These are phyloP conservation scores for Pseudomyrmex flavicornis DNA, from an alignment of 1,140 invertebrate genomes.

Conservation along the genomic window DNA sequence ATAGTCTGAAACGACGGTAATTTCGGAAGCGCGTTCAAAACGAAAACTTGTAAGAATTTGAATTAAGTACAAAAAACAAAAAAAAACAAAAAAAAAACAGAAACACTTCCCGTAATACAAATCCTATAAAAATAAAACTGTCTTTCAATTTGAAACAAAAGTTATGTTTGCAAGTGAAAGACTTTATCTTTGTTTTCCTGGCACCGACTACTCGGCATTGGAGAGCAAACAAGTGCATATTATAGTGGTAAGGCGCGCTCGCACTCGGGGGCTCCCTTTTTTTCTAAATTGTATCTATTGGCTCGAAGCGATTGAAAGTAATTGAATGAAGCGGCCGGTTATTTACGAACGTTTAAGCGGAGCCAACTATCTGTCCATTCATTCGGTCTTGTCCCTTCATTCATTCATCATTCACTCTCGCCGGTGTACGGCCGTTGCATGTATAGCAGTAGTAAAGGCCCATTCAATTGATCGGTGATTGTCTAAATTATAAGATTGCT, in stretches of 20 bases:
- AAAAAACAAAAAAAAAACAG: no score
- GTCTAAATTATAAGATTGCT: slow-evolving; percentile 86
- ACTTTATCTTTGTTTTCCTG: not conserved
- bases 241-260: slow-evolving; percentile 12
- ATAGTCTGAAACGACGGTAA: slow-evolving; percentile 41
- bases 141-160: no score
- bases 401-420: slow-evolving; percentile 85
- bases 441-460: slow-evolving; percentile 85
- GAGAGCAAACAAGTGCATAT: slow-evolving; percentile 46
- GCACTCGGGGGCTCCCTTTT: slow-evolving; percentile 68
- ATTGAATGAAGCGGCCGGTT: slow-evolving; percentile 85
- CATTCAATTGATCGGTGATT: slow-evolving; percentile 86
- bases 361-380: slow-evolving; percentile 86
- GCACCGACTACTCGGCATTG: not conserved
- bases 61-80: no score
- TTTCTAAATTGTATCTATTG: slow-evolving; percentile 86
- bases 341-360: slow-evolving; percentile 86
- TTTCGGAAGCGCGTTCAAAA: not conserved
- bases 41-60: no score
- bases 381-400: slow-evolving; percentile 85
- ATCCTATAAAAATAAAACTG: no score
- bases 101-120: not conserved
- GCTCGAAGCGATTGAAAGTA: slow-evolving; percentile 86
- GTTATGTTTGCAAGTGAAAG: not conserved
- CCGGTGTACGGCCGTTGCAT: slow-evolving; percentile 82